Conservation (phyloP, 1,140 invertebrate species). For the Cydia amplana region DNA sequence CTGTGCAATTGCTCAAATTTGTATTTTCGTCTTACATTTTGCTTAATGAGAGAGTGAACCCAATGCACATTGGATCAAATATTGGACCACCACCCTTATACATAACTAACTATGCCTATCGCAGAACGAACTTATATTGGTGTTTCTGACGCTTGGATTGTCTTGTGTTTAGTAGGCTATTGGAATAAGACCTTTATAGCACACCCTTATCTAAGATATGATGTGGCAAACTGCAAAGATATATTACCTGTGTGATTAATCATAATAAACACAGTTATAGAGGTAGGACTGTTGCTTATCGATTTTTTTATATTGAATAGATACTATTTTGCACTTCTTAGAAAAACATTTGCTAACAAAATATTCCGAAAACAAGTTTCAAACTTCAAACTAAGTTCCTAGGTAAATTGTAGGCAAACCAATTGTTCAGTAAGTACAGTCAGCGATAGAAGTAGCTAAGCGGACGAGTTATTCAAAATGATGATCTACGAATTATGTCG, state of each 20-base stretch:
- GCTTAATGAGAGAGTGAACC: too few relatives aligned
- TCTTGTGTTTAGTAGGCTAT: neutral
- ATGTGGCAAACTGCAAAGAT: neutral
- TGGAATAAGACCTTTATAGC: too few relatives aligned
- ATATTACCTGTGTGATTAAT: neutral
- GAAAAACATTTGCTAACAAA: neutral
- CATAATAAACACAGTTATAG: neutral
- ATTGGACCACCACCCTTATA: too few relatives aligned
- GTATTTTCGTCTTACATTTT: too few relatives aligned
- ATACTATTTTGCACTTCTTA: constrained; percentile 9
- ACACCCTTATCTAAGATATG: neutral
- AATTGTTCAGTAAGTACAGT: too few relatives aligned
- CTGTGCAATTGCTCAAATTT: too few relatives aligned
- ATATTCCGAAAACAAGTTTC: neutral
- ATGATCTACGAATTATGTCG: neutral
- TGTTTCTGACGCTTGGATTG: neutral
- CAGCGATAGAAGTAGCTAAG: too few relatives aligned
- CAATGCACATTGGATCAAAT: too few relatives aligned
- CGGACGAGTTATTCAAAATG: too few relatives aligned
- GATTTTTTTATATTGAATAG: neutral
- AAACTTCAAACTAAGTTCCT: neutral
- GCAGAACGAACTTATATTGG: neutral
- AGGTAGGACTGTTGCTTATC: neutral
- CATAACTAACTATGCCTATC: too few relatives aligned
- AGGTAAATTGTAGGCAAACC: neutral